A percentile compares a stretch with the other conserved stretches of the same genome.
Evolutionary conservation across 2,888 invertebrate genomes (phyloP).

Genomic region (Hipparchia semele): DNA sequence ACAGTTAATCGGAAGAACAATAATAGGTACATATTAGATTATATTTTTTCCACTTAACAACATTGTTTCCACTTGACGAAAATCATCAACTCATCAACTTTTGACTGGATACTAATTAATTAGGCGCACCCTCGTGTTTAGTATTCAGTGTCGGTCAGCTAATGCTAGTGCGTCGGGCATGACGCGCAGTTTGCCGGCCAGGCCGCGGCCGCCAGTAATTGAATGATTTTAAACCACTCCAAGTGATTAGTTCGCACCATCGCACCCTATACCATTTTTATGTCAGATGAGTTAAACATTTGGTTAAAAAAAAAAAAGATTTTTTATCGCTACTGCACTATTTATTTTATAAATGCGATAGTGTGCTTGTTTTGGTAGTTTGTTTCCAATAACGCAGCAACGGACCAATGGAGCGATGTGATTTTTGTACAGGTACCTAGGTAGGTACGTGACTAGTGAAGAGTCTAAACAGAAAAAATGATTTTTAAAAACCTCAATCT

Average conservation of each 20-base stretch:
- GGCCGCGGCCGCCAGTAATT: constrained; percentile 67
- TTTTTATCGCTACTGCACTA: no score
- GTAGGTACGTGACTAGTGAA: no score
- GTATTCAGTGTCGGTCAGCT: constrained; percentile 22
- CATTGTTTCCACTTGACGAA: background rate
- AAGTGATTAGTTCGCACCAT: constrained; percentile 73
- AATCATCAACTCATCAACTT: constrained; percentile 4
- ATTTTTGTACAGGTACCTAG: no score
- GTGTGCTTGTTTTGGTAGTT: no score
- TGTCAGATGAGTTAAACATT: constrained; percentile 52
- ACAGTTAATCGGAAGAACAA: no score
- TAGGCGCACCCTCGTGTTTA: constrained; percentile 10
- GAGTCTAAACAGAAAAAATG: no score
- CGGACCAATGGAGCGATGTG: no score
- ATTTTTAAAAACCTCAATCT: no score
- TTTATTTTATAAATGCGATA: background rate
- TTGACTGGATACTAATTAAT: constrained; percentile 17
- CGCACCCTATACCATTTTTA: constrained; percentile 41
- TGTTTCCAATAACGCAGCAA: no score
- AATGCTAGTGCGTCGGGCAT: constrained; percentile 40
- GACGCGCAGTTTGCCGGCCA: constrained; percentile 57
- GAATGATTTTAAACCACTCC: constrained; percentile 70
- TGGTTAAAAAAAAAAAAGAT: constrained; percentile 12
- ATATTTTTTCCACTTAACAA: no score
- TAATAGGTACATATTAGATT: no score